Base-by-base conservation (phyloP, 2,888 invertebrate species). In the Ochropacha duplaris region DNA sequence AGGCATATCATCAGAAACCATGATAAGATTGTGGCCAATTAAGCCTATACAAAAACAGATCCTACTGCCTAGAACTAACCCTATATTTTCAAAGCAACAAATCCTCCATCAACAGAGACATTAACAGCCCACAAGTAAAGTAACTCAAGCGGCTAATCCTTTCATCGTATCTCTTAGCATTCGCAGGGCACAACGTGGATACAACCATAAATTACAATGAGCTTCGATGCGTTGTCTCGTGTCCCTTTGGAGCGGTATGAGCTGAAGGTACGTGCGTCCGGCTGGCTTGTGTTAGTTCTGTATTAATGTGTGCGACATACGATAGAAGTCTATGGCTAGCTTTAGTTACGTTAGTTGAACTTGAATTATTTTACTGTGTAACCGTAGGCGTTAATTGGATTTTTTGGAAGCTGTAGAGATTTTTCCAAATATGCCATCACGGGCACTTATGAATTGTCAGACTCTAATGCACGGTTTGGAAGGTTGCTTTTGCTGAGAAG, bases 171-270 rank as follows among this genome's bases (percentile, higher is more conserved):
- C 75, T 76, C 36, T 89, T 89, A 84, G 76, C 85, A 90, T 90
- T 87, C 89, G 76, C 67, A 56, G 68, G 70, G 70, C 78, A 68
- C 61, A 62, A 65, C 64, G 62, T 62, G 75, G 69, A 79, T 83
- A 86, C 88, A 85, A 79, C 85, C 82, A 90, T 89, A 88, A 87
- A 87, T 90, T 88, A 88, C 88, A 87, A 90, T 89, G 88, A 88
- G 85, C 76, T 75, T 64, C 69, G 72, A 68, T 16, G 68, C 67
- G 68, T 64, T 69, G 66, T 57, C 67, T 59, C 57, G 71, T 68
- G 56, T 66, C 66, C 64, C 61, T 71, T 71, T 78, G 76, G 77
- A 75, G 78, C 72, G 74, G 44, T 44, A 19, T n/a, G 9, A 16
- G n/a, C 16, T n/a, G 44, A 19, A 44, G 67, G 71, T 69, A 76